Evolutionary conservation across 2,797 vertebrate species (phyloP), one percentile per base, ranked within the genome.

Genomic region (Petrocephalus sullivani): DNA sequence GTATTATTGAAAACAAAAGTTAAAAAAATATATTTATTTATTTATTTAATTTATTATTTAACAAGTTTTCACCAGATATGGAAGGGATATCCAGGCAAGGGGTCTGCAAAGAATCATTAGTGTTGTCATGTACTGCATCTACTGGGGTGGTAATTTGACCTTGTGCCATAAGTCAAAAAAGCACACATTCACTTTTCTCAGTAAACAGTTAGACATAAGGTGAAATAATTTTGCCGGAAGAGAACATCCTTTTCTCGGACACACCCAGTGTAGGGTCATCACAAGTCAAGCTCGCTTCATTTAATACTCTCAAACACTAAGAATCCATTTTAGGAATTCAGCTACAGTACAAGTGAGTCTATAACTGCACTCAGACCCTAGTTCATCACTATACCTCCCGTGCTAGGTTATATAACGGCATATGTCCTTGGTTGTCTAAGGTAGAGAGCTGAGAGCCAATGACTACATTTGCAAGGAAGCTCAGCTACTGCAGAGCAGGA

Each of bases 351-450:
- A n/a, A 86, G 56, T 60, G 54, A 46, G 54, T 58, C 23, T 85
- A n/a, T 58, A 58, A 58, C 28, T 33, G 84, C 51, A 46, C 81
- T 54, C 49, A 60, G 85, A 58, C 57, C 33, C 37, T 64, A 37
- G 57, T 87, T 87, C 58, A 87, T 60, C 37, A 51, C 41, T 87
- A 37, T 51, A 49, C 16, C 57, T 87, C 60, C 60, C 57, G 41
- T 64, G 37, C 37, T 85, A 14, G 16, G 84, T 85, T 85, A 85
- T 85, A 53, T 58, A 85, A 85, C 84, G 53, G 57, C 85, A 87
- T 87, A 56, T 67, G 85, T 67, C 85, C 85, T 87, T 87, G 85
- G 85, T 87, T 87, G 56, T 86, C 85, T 87, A 49, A 87, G 85
- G 19, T 87, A 58, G 85, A 28, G 53, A 64, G 58, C 33, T 67